A percentile compares a stretch with the other conserved stretches of the same genome.
Conservation (phyloP, 2,797 vertebrate genomes). For the Sebastes melanostomus region DNA sequence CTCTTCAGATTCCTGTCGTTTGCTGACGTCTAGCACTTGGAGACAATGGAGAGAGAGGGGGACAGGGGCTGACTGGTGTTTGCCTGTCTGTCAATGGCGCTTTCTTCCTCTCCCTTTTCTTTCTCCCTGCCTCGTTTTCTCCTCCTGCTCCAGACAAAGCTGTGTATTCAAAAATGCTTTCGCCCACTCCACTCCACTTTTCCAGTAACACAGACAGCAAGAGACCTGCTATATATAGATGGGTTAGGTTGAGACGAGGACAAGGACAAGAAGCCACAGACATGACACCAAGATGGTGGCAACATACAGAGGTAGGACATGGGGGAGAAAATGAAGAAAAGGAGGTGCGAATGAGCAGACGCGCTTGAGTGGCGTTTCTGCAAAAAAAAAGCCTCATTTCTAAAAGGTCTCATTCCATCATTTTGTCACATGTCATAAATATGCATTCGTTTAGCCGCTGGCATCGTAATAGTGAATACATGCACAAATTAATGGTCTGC, state of each 20-base stretch:
- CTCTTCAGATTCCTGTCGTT: constrained; percentile 79
- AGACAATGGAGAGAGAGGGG: constrained; percentile 79
- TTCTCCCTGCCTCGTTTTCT: constrained; percentile 19
- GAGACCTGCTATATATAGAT: constrained; percentile 75
- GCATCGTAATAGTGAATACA: constrained; percentile 28
- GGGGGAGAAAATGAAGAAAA: not conserved
- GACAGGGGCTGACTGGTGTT: constrained; percentile 71
- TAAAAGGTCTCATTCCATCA: constrained; percentile 60
- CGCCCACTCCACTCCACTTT: constrained; percentile 69
- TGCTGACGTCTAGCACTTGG: constrained; percentile 76
- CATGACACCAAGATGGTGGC: not conserved
- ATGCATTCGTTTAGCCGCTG: constrained; percentile 59
- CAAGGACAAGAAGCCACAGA: constrained; percentile 21
- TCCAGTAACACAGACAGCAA: constrained; percentile 62
- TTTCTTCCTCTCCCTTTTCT: constrained; percentile 64
- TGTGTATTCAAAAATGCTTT: constrained; percentile 57
- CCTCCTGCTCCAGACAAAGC: constrained; percentile 70
- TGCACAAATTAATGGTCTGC: constrained; percentile 40
- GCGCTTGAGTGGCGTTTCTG: constrained; percentile 7
- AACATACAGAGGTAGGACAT: not conserved
- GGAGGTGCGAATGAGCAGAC: not conserved
- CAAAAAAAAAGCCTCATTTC: constrained; percentile 28
- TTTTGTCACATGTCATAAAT: constrained; percentile 65
- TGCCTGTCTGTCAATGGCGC: constrained; percentile 71
- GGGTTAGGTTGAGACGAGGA: constrained; percentile 65